Evolutionary conservation across 2,888 invertebrate species (phyloP), one percentile per base, ranked within the genome.

Genomic region (Balanococcus diminutus): DNA sequence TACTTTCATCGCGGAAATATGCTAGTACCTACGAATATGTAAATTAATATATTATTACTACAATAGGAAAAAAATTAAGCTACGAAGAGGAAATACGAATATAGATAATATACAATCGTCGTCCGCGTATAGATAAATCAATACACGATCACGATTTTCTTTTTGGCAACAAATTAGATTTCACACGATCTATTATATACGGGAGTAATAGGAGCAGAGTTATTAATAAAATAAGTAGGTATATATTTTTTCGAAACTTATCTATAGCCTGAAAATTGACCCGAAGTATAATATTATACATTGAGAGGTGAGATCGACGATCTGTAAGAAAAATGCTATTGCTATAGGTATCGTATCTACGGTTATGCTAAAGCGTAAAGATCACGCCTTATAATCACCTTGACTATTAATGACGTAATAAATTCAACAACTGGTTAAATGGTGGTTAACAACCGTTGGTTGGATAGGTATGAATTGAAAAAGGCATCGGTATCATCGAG

Each of bases 341-440:
- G n/a, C n/a, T n/a, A 42, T 22, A 9, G 6, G 46, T n/a, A n/a
- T 6, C 46, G 51, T 8, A 67, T 67, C 67, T 67, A 28, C 28
- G 67, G 67, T 67, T 25, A 67, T 16, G 28, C 28, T 28, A 16
- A 1, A 28, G 28, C 28, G 67, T 28, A 16, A 1, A 28, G 28
- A 67, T 67, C 67, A 28, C 28, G 28, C 67, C 28, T n/a, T 28
- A 28, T 67, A 28, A 67, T 67, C 67, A 67, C 67, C 67, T 67
- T 67, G 67, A 67, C 67, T 67, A 28, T 67, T 67, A 67, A 67
- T 67, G 28, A 67, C 67, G 67, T 67, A 67, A 67, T 67, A 16
- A 67, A 67, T 67, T 25, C 67, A 67, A 67, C 28, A 67, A 67
- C 67, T 67, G 67, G 67, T 67, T 67, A 67, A n/a, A 67, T 67